phyloP scores from a whole-genome alignment of 2,888 invertebrate species.

The Notocelia uddmanniana region DNA sequence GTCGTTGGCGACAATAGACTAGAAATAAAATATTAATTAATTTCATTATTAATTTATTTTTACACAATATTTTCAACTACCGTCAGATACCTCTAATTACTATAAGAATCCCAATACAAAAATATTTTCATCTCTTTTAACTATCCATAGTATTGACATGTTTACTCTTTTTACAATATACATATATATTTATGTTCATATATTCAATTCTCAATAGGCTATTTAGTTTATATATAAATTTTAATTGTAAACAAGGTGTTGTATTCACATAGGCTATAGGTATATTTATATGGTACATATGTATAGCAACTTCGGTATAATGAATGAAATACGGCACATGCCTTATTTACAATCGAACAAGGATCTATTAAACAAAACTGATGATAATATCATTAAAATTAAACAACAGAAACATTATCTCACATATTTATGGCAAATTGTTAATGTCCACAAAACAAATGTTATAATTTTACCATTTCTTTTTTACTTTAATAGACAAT shows the following conservation, averaged over 20 bases:
- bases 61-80: constrained; percentile 81
- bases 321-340: constrained; percentile 66
- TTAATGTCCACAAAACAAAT: constrained; percentile 73
- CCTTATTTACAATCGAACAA: constrained; percentile 71
- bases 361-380: constrained; percentile 61
- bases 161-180: constrained; percentile 74
- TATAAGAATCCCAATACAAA: constrained; percentile 84
- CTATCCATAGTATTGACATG: constrained; percentile 75
- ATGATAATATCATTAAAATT: constrained; percentile 66
- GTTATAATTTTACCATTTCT: constrained; percentile 64
- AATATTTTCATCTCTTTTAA: constrained; percentile 81
- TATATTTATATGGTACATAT: constrained; percentile 54
- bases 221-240: constrained; percentile 55
- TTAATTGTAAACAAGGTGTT: constrained; percentile 63
- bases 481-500: constrained; percentile 70
- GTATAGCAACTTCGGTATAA: constrained; percentile 55
- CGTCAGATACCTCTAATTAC: constrained; percentile 76
- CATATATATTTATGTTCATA: constrained; percentile 51
- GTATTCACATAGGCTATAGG: constrained; percentile 55
- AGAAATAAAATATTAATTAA: constrained; percentile 47
- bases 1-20: not conserved
- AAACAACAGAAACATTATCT: constrained; percentile 81
- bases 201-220: constrained; percentile 60
- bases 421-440: constrained; percentile 83
- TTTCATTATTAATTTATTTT: constrained; percentile 77